Evolutionary conservation across 1,140 invertebrate species (phyloP), one percentile per base, ranked within the genome.

Genomic region (Spodoptera litura): DNA sequence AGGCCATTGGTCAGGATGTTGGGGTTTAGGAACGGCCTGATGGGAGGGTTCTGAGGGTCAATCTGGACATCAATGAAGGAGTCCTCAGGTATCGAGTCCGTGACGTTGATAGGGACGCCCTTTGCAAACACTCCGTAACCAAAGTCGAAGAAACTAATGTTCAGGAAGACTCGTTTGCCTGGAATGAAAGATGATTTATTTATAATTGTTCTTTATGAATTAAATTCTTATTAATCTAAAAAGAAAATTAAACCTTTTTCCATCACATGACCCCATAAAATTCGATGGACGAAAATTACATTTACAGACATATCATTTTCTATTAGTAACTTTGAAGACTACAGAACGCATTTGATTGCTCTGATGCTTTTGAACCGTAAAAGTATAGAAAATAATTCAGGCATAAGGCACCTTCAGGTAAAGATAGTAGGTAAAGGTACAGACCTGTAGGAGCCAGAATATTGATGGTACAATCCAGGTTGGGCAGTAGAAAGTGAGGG

Each of bases 381-480:
- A 20, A 20, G 20, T 20, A 20, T 0, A 20, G 20, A 20, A 20
- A 20, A 20, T 20, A 20, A 20, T 20, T 20, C 20, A 20, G 20
- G 20, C 20, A 20, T 20, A 20, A 20, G 20, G 20, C 20, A 20
- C 1, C 1, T 20, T 20, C 1, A 20, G 20, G 20, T 20, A 20
- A 20, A 20, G 20, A 20, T 20, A 20, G 20, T 20, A 20, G 1
- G 20, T 20, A 20, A 20, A 20, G 20, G 20, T 20, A 9, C 59
- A 62, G 83, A 92, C 95, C 95, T 77, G 91, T 83, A 15, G 96
- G 96, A 15, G 96, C 96, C 27, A 96, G 88, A 44, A 97, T 96
- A 2, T 95, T 96, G 44, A 96, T 95, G 9, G 95, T 95, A 85
- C 97, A 97, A 84, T 97, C 95, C n/a, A 97, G 86, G 77, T 95